Base-by-base conservation (phyloP, 2,797 vertebrate genomes). In the Apodemus agrarius region DNA sequence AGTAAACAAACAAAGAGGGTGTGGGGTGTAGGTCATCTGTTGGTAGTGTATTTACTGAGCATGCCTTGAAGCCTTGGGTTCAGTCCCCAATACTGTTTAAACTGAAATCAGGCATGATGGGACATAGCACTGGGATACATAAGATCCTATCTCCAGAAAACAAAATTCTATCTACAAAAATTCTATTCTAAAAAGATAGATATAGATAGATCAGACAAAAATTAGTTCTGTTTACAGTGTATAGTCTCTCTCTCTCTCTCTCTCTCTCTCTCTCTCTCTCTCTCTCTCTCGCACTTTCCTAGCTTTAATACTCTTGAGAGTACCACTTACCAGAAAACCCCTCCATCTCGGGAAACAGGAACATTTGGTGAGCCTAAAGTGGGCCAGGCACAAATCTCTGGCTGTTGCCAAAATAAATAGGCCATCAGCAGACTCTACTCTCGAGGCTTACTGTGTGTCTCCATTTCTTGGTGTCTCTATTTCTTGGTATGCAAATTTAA, bases 401-500 rank as follows among this genome's bases (percentile, higher is more conserved):
- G 52, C 49, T 16, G 2, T 12, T 26, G 85, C 65, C 88, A 76
- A 92, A 92, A 83, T 46, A 85, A 74, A 63, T 10, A 90, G 63
- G 40, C 14, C 10, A 2, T 40, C 90, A 88, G 61, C 11, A 49
- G 81, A 82, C 90, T 91, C 76, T 79, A 52, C 46, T 34, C 6
- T 11, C 9, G 74, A 61, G 78, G 6, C 14, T 34, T 49, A 72
- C 26, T 84, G 63, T 57, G 90, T 87, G 40, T 87, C 75, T 95
- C 93, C 22, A 19, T 83, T 93, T 92, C 86, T 96, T 81, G 79
- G 61, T 79, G 40, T 87, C 75, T 95, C 93, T 19, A 19, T 83
- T 93, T 92, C 86, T 96, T 81, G 79, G 61, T 79, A 24, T 82
- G 31, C 75, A 40, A 85, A 95, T 83, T 0, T 1, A 2, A 43